Evolutionary conservation across 2,888 invertebrate genomes (phyloP), one percentile per base, ranked within the genome.

Genomic region (Agrochola litura): DNA sequence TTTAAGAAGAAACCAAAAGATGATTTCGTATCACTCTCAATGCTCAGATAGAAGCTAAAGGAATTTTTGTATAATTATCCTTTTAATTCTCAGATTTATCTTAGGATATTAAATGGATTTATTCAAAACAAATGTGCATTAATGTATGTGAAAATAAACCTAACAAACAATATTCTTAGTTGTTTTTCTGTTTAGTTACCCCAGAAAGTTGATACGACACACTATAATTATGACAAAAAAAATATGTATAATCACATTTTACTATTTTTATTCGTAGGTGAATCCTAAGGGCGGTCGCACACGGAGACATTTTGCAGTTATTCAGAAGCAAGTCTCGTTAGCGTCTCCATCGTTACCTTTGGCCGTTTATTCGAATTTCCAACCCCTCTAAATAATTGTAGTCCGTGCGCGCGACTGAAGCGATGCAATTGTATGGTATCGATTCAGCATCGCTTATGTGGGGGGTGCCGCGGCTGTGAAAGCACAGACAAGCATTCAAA

Each of bases 71-170:
- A 60, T 19, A 19, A 65, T 19, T 46, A 22, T 56, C 19, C 6
- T 46, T 58, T 16, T 14, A 54, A 54, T 63, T 54, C 41, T 43
- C 16, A n/a, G 25, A 52, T 22, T 49, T 41, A 16, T 61, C 16
- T 16, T 52, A 41, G 5, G 25, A n/a, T 3, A n/a, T 9, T 1
- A 5, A 2, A 41, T 22, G 6, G 12, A 19, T n/a, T 64, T 74
- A 41, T 46, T 14, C 8, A 12, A 49, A 58, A 76, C 1, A 56
- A 25, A 41, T 46, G n/a, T 25, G 0, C 14, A 63, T 16, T 63
- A 19, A 49, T 49, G n/a, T 56, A 10, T 60, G 41, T 46, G 41
- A 65, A 77, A 60, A 78, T 77, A 79, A 68, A 78, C 10, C 5
- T 12, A 22, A 22, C 0, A 22, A 68, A 56, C 2, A 56, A 49